These are phyloP conservation scores for Apis cerana DNA, from an alignment of 1,140 invertebrate species.

Conservation along the genomic window DNA sequence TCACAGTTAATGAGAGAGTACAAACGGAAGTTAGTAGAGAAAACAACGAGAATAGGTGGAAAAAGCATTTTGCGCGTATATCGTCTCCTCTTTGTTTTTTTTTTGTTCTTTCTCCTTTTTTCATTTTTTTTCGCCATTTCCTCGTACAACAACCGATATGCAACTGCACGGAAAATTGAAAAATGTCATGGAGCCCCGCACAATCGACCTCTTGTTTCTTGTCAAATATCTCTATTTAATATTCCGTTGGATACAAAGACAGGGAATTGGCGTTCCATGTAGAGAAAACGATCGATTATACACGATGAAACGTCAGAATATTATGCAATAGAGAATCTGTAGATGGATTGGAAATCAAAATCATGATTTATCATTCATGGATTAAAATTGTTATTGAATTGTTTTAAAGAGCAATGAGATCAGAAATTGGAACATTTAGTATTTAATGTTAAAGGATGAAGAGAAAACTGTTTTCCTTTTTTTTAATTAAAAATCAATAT, in stretches of 20 bases:
- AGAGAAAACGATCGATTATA: too few species aligned
- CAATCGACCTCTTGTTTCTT: background rate
- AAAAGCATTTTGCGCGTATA: conserved; percentile 21
- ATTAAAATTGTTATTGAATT: background rate
- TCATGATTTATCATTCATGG: background rate
- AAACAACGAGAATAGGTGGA: background rate
- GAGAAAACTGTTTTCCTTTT: too few species aligned
- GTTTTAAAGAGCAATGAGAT: too few species aligned
- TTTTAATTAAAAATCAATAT: too few species aligned
- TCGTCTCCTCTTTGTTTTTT: background rate
- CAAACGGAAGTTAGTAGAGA: background rate
- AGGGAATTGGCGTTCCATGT: background rate
- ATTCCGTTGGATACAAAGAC: background rate
- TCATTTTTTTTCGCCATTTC: background rate
- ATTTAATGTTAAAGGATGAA: too few species aligned
- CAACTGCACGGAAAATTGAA: conserved; percentile 5
- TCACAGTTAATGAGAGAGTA: too few species aligned
- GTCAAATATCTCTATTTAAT: background rate
- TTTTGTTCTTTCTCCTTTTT: background rate
- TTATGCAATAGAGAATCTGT: background rate
- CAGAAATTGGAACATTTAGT: too few species aligned
- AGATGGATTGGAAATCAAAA: background rate
- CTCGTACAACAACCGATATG: background rate
- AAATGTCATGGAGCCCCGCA: conserved; percentile 1
- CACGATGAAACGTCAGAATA: background rate